Conservation (phyloP, 2,113 vertebrate species). For the Pelvicachromis taeniatus region DNA sequence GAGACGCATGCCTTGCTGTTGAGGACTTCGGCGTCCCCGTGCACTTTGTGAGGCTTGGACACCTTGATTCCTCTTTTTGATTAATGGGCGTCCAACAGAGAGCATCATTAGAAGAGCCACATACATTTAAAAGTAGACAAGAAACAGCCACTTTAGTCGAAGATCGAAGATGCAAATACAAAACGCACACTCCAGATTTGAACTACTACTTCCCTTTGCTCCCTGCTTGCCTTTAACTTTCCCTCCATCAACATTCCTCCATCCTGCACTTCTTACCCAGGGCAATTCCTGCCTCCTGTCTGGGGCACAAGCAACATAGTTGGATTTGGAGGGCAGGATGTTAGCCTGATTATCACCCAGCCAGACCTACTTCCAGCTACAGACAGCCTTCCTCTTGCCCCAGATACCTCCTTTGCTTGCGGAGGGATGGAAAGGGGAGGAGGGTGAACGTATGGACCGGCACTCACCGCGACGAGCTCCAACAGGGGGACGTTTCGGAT, state of each 20-base stretch:
- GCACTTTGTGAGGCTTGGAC: background rate
- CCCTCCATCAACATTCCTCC: background rate
- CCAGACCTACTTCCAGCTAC: constrained; percentile 47
- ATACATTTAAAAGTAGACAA: background rate
- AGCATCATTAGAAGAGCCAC: background rate
- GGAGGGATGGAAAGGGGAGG: background rate
- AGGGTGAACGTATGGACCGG: background rate
- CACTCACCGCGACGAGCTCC: constrained; percentile 74
- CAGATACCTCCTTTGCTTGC: background rate
- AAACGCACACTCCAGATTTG: background rate
- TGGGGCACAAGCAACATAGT: background rate
- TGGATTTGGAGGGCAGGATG: constrained; percentile 32
- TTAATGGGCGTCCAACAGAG: background rate
- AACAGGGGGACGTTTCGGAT: constrained; percentile 43
- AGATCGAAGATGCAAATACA: background rate
- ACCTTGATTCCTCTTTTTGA: background rate
- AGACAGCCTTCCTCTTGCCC: constrained; percentile 37
- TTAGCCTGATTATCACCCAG: constrained; percentile 30
- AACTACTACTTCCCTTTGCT: background rate
- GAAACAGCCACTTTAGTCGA: background rate
- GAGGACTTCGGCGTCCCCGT: background rate
- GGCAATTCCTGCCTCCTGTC: constrained; percentile 40
- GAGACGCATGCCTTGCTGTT: background rate
- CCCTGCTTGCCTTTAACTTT: background rate
- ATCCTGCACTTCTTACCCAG: background rate